Conservation (phyloP, 2,797 vertebrate genomes). For the Serranus cabrilla region DNA sequence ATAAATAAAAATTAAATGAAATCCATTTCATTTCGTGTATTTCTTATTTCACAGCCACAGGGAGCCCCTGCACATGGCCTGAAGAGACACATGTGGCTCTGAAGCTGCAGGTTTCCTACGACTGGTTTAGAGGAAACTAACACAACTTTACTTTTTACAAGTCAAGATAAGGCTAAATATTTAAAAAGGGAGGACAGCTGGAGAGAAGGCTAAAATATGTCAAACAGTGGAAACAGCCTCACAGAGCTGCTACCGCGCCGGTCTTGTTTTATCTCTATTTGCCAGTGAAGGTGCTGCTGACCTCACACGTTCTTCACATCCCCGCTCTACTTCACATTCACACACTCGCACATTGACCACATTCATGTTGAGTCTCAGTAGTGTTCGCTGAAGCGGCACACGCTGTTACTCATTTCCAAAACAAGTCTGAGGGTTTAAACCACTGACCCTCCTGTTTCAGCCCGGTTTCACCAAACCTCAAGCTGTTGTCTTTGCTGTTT, state of each 20-base stretch:
- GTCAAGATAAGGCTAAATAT: too few relatives aligned
- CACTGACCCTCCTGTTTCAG: background rate
- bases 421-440: background rate
- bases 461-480: background rate
- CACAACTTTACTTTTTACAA: too few relatives aligned
- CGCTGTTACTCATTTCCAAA: constrained; percentile 9
- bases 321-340: background rate
- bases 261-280: background rate
- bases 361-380: background rate
- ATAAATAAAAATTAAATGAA: too few relatives aligned
- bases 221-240: too few relatives aligned
- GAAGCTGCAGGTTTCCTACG: too few relatives aligned
- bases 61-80: too few relatives aligned
- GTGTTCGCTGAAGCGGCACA: background rate
- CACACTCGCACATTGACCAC: background rate
- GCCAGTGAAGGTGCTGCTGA: background rate
- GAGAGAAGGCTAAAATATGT: too few relatives aligned
- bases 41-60: too few relatives aligned
- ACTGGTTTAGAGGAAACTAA: too few relatives aligned
- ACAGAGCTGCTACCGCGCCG: background rate
- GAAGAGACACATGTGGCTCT: too few relatives aligned
- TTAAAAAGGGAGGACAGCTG: too few relatives aligned
- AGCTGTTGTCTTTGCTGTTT: background rate
- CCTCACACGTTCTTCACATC: background rate
- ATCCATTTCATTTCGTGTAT: too few relatives aligned